Evolutionary conservation across 1,140 invertebrate species (phyloP).

Genomic region (Drosophila pruinosa): DNA sequence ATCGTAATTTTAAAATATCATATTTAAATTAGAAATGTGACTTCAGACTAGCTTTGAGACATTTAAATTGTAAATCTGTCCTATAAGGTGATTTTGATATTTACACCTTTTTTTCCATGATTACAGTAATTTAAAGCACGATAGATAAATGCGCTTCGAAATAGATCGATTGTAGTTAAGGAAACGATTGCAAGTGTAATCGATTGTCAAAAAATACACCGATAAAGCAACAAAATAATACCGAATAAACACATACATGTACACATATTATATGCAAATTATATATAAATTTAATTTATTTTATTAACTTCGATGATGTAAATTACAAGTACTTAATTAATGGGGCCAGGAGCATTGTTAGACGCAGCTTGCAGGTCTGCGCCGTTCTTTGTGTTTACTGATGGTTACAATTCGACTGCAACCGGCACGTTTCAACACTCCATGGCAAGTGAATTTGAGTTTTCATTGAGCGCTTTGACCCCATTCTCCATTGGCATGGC

Average conservation of each 20-base stretch:
- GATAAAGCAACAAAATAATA: too few species aligned
- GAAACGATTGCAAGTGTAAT: background rate
- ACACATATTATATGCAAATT: too few species aligned
- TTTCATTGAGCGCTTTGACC: conserved; percentile 77
- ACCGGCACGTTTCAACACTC: conserved; percentile 63
- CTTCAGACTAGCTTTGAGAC: too few species aligned
- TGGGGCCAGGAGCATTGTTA: conserved; percentile 16
- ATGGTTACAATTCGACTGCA: conserved; percentile 15
- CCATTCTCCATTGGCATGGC: conserved; percentile 76
- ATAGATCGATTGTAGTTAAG: background rate
- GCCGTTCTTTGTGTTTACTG: background rate
- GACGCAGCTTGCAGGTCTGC: background rate
- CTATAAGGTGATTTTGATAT: too few species aligned
- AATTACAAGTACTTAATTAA: conserved; percentile 69
- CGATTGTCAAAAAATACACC: too few species aligned
- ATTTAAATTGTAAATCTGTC: too few species aligned
- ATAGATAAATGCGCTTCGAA: background rate
- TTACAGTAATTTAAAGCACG: background rate
- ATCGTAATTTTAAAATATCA: too few species aligned
- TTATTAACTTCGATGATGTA: conserved; percentile 49
- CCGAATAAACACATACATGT: too few species aligned
- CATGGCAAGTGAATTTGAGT: conserved; percentile 82
- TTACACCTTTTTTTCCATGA: too few species aligned
- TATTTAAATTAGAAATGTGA: too few species aligned
- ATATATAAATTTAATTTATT: conserved; percentile 57